Conservation (phyloP, 2,113 vertebrate species). For the Ctenodactylus gundi region DNA sequence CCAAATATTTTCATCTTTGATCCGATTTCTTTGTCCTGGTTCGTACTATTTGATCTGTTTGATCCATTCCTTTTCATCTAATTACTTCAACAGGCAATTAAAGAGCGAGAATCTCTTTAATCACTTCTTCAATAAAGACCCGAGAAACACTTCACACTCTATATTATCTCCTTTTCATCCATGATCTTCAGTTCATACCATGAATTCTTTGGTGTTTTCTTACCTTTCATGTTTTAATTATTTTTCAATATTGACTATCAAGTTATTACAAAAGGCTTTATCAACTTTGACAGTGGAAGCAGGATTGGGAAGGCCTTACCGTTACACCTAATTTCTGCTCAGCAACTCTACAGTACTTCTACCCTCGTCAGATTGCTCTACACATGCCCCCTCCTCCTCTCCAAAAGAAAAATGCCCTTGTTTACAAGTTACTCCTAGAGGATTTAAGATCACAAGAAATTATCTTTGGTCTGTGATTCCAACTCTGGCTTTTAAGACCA, state of each 20-base stretch:
- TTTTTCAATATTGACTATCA: conserved; percentile 48
- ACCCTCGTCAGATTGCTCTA: neutral
- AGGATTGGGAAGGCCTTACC: accelerated
- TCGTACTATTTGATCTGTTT: conserved; percentile 36
- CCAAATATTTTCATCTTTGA: neutral
- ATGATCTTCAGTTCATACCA: neutral
- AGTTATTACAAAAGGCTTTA: conserved; percentile 20
- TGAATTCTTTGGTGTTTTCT: conserved; percentile 18
- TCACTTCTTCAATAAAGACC: conserved; percentile 23
- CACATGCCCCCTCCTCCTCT: no score
- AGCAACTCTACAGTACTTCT: neutral
- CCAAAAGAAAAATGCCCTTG: neutral
- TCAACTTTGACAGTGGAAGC: neutral
- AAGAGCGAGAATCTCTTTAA: conserved; percentile 23
- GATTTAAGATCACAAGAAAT: conserved; percentile 30
- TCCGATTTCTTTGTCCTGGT: neutral
- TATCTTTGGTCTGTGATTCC: neutral
- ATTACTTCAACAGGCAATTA: conserved; percentile 50
- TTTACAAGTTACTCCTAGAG: conserved; percentile 7
- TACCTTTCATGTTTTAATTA: conserved; percentile 50
- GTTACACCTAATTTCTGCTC: neutral
- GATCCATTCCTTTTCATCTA: conserved; percentile 21
- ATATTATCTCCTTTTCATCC: conserved; percentile 22
- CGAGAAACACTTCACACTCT: conserved; percentile 19
- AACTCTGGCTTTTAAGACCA: neutral